A percentile compares a stretch with the other conserved stretches of the same genome.
These are phyloP conservation scores for Elysia chlorotica DNA, from an alignment of 1,140 invertebrate species.

Conservation along the genomic window DNA sequence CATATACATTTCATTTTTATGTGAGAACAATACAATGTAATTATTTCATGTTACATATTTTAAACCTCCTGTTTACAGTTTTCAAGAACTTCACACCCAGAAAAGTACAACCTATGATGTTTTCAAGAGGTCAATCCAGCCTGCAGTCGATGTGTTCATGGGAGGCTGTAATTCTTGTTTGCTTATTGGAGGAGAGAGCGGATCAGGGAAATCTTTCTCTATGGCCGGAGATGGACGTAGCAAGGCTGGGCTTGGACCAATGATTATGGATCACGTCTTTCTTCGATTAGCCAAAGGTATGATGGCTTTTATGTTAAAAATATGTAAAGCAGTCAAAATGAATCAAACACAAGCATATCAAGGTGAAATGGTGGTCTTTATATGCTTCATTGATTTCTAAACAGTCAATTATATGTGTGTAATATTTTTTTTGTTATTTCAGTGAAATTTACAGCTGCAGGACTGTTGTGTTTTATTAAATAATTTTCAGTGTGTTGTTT, in stretches of 20 bases:
- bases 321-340: no score
- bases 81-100: constrained; percentile 34
- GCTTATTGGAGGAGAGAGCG: constrained; percentile 46
- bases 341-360: no score
- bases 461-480: no score
- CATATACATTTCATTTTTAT: not conserved
- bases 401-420: no score
- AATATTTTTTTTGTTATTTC: no score
- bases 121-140: constrained; percentile 38
- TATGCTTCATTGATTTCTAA: no score
- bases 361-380: no score
- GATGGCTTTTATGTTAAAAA: no score
- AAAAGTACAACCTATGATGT: constrained; percentile 43
- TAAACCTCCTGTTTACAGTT: constrained; percentile 28
- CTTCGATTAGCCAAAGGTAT: constrained; percentile 44
- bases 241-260: constrained; percentile 40
- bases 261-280: constrained; percentile 48
- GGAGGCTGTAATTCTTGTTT: constrained; percentile 48
- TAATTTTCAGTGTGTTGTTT: no score
- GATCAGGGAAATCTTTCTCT: constrained; percentile 46
- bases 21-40: not conserved
- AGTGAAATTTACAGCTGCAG: no score
- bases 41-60: not conserved
- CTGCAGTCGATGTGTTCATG: constrained; percentile 44
- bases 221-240: constrained; percentile 38